Evolutionary conservation across 2,888 invertebrate genomes (phyloP).

Genomic region (Melinaea marsaeus): DNA sequence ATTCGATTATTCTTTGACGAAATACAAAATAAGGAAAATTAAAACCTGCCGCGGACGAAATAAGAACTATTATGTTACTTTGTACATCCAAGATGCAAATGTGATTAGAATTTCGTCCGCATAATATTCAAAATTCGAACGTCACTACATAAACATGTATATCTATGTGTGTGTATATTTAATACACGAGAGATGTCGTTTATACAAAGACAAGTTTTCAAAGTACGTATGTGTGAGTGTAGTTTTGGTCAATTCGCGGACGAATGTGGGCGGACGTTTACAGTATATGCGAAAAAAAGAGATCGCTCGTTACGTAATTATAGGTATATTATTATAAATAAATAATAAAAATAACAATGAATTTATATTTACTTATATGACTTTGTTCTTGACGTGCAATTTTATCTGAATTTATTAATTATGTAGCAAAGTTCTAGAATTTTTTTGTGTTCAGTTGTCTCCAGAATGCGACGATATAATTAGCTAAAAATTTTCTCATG

Average conservation of each 20-base stretch:
- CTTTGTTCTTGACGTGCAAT: too few species aligned
- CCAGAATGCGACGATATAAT: too few species aligned
- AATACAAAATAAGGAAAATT: constrained; percentile 19
- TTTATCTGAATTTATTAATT: too few species aligned
- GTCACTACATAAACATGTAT: constrained; percentile 25
- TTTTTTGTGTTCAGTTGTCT: too few species aligned
- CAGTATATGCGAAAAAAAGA: constrained; percentile 44
- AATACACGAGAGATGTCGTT: constrained; percentile 34
- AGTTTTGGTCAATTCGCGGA: constrained; percentile 66
- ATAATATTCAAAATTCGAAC: constrained; percentile 40
- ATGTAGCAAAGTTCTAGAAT: too few species aligned
- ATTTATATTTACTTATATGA: too few species aligned
- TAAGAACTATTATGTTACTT: background rate
- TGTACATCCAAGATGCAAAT: constrained; percentile 38
- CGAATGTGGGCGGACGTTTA: constrained; percentile 57
- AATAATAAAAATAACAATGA: constrained; percentile 2
- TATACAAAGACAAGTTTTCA: constrained; percentile 53
- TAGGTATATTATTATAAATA: constrained; percentile 15
- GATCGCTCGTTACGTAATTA: constrained; percentile 29
- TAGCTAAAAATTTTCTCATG: too few species aligned
- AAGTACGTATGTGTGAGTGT: constrained; percentile 69
- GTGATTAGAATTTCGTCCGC: constrained; percentile 38
- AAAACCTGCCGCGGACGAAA: background rate
- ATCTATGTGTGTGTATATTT: constrained; percentile 25
- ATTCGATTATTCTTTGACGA: constrained; percentile 45